Evolutionary conservation across 2,797 vertebrate species (phyloP).

Genomic region (Epinephelus coioides): DNA sequence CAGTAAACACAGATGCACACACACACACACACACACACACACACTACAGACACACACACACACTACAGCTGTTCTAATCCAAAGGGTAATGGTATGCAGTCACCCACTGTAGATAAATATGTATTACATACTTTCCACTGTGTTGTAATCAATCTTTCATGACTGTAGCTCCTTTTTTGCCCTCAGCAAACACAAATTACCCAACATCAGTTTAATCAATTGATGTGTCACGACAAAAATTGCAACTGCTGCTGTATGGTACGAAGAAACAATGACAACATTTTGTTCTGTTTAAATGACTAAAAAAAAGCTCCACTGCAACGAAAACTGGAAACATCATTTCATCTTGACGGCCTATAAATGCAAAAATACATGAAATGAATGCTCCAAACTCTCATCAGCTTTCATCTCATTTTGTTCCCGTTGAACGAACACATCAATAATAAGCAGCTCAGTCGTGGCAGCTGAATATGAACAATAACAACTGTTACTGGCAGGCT

Average conservation of each 20-base stretch:
- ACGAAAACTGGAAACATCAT: constrained; percentile 13
- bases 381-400: constrained; percentile 15
- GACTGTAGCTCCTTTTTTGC: background rate
- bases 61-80: constrained; percentile 7
- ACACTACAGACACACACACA: background rate
- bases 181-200: background rate
- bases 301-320: background rate
- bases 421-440: constrained; percentile 10
- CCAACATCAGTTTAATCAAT: background rate
- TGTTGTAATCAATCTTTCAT: constrained; percentile 16
- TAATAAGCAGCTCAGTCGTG: background rate
- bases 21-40: background rate
- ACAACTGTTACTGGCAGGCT: background rate
- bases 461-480: background rate
- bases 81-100: constrained; percentile 4
- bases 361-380: constrained; percentile 19
- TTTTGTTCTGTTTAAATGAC: constrained; percentile 1
- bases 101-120: constrained; percentile 16
- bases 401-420: constrained; percentile 15
- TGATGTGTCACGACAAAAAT: background rate
- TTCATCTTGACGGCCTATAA: constrained; percentile 7
- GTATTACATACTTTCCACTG: constrained; percentile 8
- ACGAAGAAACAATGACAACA: background rate
- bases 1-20: background rate
- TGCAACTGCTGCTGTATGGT: background rate